phyloP scores from a whole-genome alignment of 2,888 invertebrate species.

The Lasius fuliginosus region DNA sequence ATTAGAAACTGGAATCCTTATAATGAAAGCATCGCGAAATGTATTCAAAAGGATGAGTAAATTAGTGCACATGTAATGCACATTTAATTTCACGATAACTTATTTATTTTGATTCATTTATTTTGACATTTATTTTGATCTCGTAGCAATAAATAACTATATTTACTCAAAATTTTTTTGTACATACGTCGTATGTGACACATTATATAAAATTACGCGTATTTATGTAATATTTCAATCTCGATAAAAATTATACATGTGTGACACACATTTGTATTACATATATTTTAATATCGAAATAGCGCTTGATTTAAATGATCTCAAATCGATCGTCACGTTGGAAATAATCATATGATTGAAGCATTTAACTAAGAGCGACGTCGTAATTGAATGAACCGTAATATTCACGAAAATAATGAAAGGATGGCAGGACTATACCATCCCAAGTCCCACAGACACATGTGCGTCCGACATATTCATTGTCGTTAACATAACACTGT shows the following conservation, averaged over 20 bases:
- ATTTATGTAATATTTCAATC: background rate
- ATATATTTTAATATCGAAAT: background rate
- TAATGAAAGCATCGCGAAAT: background rate
- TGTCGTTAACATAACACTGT: conserved; percentile 48
- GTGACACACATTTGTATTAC: background rate
- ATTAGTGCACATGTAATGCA: background rate
- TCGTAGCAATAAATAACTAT: background rate
- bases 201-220: conserved; percentile 4
- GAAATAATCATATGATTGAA: conserved; percentile 21
- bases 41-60: background rate
- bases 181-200: background rate
- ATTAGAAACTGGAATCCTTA: conserved; percentile 28
- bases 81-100: background rate
- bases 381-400: background rate
- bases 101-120: background rate
- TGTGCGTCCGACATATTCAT: conserved; percentile 28
- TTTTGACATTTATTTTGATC: background rate
- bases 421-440: conserved; percentile 23
- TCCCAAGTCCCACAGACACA: conserved; percentile 2
- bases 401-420: conserved; percentile 25
- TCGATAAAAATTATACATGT: background rate
- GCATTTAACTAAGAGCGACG: background rate
- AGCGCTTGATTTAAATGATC: background rate
- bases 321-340: background rate
- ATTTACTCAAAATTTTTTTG: background rate